Conservation (phyloP, 2,888 invertebrate genomes). For the Alloscopus bannaensis region DNA sequence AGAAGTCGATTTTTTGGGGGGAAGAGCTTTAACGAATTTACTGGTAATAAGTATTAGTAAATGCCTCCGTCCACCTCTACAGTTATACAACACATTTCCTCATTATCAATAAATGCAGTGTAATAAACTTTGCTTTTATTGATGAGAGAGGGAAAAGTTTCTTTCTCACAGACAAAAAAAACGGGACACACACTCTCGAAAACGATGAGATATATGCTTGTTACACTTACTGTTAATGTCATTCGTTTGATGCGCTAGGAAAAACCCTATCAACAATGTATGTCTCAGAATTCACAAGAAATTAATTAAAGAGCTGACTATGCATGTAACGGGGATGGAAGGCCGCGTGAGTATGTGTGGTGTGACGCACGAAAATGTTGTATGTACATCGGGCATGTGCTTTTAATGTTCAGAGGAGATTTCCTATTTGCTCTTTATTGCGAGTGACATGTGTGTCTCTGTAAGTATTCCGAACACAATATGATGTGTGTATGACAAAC, state of each 20-base stretch:
- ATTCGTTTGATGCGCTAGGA: too few relatives aligned
- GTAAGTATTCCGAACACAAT: too few relatives aligned
- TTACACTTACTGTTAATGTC: too few relatives aligned
- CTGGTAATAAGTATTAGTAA: slow-evolving; percentile 10
- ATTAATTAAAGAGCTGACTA: background rate
- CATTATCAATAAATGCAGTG: slow-evolving; percentile 20
- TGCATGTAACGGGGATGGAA: background rate
- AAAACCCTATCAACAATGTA: too few relatives aligned
- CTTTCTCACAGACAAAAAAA: too few relatives aligned
- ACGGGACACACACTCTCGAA: too few relatives aligned
- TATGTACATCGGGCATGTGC: background rate
- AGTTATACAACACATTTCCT: slow-evolving; percentile 7
- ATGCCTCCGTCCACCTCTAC: background rate
- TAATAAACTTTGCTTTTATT: slow-evolving; percentile 5
- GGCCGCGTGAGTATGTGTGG: background rate
- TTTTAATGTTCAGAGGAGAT: background rate
- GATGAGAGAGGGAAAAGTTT: background rate
- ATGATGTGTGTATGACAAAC: too few relatives aligned
- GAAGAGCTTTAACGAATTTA: slow-evolving; percentile 12
- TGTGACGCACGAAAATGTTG: background rate
- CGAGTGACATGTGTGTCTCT: slow-evolving; percentile 2
- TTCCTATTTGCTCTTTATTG: background rate
- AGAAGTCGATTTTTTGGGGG: background rate
- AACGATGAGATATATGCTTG: too few relatives aligned
- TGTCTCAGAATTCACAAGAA: too few relatives aligned